Conservation (phyloP, 2,888 invertebrate species). For the Zonitis immaculata region DNA sequence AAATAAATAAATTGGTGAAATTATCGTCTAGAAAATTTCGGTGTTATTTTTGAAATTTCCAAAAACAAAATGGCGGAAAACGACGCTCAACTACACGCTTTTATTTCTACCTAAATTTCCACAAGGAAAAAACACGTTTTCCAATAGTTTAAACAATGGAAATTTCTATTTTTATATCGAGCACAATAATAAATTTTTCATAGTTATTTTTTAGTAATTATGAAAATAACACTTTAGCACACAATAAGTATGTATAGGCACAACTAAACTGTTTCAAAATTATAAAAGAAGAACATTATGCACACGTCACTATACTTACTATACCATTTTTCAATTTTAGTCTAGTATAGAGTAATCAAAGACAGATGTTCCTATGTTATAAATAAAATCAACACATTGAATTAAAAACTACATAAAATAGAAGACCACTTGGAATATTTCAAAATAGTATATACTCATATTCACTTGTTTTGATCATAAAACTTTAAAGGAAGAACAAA, state of each 20-base stretch:
- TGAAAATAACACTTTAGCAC: too few species aligned
- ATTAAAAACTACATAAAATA: neutral
- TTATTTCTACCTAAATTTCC: neutral
- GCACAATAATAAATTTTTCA: too few species aligned
- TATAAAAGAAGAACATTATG: neutral
- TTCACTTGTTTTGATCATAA: neutral
- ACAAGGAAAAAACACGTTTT: neutral
- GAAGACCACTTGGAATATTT: neutral
- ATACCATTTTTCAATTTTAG: neutral
- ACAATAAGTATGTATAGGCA: too few species aligned
- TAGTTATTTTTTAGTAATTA: too few species aligned
- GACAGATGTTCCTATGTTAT: neutral
- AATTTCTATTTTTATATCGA: too few species aligned
- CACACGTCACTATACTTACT: slow-evolving; percentile 1
- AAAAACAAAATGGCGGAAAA: slow-evolving; percentile 23
- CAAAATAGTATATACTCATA: neutral
- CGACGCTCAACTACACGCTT: slow-evolving; percentile 18
- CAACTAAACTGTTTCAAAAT: neutral
- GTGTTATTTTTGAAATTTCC: too few species aligned
- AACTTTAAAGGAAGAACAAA: neutral
- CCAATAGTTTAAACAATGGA: neutral
- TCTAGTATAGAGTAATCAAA: neutral
- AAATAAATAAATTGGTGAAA: too few species aligned
- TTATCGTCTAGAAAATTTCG: too few species aligned
- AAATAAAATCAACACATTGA: neutral